phyloP scores from a whole-genome alignment of 92 coral and sea anemone genomes.

The Meandrina meandrites region DNA sequence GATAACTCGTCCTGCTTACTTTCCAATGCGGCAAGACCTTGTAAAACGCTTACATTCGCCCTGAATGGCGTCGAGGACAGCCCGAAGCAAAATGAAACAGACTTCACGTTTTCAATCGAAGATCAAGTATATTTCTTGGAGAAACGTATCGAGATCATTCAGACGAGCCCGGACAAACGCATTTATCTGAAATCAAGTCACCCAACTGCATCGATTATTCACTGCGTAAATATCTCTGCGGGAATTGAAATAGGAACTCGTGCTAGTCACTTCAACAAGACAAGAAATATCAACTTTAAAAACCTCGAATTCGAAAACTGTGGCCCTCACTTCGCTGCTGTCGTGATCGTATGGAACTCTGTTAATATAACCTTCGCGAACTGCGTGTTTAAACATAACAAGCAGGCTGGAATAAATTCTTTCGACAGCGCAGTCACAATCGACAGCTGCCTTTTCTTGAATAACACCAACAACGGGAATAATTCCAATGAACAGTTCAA shows the following conservation, averaged over 20 bases:
- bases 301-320: slow-evolving; percentile 70
- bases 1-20: slow-evolving; percentile 55
- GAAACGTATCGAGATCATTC: slow-evolving; percentile 51
- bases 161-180: slow-evolving; percentile 43
- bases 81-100: slow-evolving; percentile 46
- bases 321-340: slow-evolving; percentile 74
- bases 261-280: slow-evolving; percentile 2
- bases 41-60: slow-evolving; percentile 66
- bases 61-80: slow-evolving; percentile 35
- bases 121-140: slow-evolving; percentile 49
- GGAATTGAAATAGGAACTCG: slow-evolving; percentile 64
- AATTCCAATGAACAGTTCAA: slow-evolving; percentile 35
- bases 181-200: slow-evolving; percentile 42
- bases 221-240: slow-evolving; percentile 12
- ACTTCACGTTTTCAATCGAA: slow-evolving; percentile 50
- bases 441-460: slow-evolving; percentile 62
- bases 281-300: slow-evolving; percentile 54
- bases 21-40: slow-evolving; percentile 36
- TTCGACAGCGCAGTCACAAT: slow-evolving; percentile 74
- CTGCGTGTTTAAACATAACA: slow-evolving; percentile 74
- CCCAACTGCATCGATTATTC: neutral
- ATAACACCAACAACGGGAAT: slow-evolving; percentile 64
- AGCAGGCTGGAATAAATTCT: slow-evolving; percentile 76
- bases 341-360: slow-evolving; percentile 67
- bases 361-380: slow-evolving; percentile 56